Evolutionary conservation across 2,113 vertebrate species (phyloP).

Genomic region (Pygoscelis adeliae): DNA sequence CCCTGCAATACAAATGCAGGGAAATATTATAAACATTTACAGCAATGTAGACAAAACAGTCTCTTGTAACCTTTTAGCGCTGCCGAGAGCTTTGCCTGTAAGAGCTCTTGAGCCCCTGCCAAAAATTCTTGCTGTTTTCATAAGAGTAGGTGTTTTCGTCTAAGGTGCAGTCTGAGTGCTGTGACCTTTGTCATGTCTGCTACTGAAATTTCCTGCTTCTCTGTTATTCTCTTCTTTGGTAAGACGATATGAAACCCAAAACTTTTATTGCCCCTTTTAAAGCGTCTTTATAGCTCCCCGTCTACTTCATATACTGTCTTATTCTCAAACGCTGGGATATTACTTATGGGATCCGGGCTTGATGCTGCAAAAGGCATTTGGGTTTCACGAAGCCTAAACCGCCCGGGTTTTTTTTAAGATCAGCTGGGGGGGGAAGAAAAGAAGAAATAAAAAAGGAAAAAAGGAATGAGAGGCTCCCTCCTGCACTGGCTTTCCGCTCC

Average conservation of each 20-base stretch:
- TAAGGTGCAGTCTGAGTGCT: slow-evolving; percentile 72
- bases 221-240: slow-evolving; percentile 78
- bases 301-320: slow-evolving; percentile 63
- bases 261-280: slow-evolving; percentile 85
- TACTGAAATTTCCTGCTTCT: slow-evolving; percentile 82
- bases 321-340: slow-evolving; percentile 57
- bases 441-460: neutral
- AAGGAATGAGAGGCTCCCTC: neutral
- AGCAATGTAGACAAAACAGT: slow-evolving; percentile 77
- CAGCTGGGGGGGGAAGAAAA: neutral
- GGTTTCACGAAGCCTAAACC: slow-evolving; percentile 5
- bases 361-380: slow-evolving; percentile 55
- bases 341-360: slow-evolving; percentile 56
- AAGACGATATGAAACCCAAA: slow-evolving; percentile 83
- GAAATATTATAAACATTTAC: slow-evolving; percentile 67
- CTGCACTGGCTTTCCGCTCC: neutral
- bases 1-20: neutral
- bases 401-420: slow-evolving; percentile 34
- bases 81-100: slow-evolving; percentile 63
- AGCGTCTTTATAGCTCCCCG: slow-evolving; percentile 74
- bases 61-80: slow-evolving; percentile 63
- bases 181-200: slow-evolving; percentile 77
- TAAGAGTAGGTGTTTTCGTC: slow-evolving; percentile 73
- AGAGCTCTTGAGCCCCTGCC: slow-evolving; percentile 62
- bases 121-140: slow-evolving; percentile 69